These are phyloP conservation scores for Mactra quadrangularis DNA, from an alignment of 1,140 invertebrate genomes.

Conservation along the genomic window DNA sequence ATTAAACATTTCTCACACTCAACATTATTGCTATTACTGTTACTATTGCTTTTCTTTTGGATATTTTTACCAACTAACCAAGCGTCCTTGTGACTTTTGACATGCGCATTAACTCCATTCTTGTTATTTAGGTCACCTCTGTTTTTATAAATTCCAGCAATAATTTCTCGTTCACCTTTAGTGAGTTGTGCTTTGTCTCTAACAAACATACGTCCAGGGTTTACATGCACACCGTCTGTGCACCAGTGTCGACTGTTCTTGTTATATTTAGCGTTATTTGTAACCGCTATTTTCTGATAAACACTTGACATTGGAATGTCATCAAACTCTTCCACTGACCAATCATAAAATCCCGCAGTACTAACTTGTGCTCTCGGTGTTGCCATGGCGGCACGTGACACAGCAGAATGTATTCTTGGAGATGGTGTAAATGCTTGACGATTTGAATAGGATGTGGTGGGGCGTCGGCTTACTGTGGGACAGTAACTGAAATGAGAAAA, in stretches of 20 bases:
- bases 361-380: slow-evolving; percentile 70
- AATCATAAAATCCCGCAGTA: slow-evolving; percentile 78
- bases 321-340: slow-evolving; percentile 71
- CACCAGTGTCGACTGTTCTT: slow-evolving; percentile 56
- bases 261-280: slow-evolving; percentile 43
- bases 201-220: slow-evolving; percentile 76
- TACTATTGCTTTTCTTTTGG: slow-evolving; percentile 1
- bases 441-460: slow-evolving; percentile 62
- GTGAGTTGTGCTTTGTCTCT: slow-evolving; percentile 77
- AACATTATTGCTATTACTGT: slow-evolving; percentile 21
- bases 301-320: slow-evolving; percentile 71
- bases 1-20: slow-evolving; percentile 50
- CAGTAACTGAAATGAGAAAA: slow-evolving; percentile 57
- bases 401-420: slow-evolving; percentile 68
- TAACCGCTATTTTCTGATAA: slow-evolving; percentile 73
- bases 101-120: slow-evolving; percentile 25
- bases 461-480: slow-evolving; percentile 61
- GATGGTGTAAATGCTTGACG: slow-evolving; percentile 65
- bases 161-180: slow-evolving; percentile 80
- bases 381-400: slow-evolving; percentile 33
- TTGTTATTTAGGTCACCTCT: slow-evolving; percentile 67
- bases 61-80: slow-evolving; percentile 74
- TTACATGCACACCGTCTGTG: slow-evolving; percentile 53
- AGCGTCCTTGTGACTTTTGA: slow-evolving; percentile 77
- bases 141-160: slow-evolving; percentile 78